These are phyloP conservation scores for Eidolon dupreanum DNA, from an alignment of 2,797 vertebrate species.

Conservation along the genomic window DNA sequence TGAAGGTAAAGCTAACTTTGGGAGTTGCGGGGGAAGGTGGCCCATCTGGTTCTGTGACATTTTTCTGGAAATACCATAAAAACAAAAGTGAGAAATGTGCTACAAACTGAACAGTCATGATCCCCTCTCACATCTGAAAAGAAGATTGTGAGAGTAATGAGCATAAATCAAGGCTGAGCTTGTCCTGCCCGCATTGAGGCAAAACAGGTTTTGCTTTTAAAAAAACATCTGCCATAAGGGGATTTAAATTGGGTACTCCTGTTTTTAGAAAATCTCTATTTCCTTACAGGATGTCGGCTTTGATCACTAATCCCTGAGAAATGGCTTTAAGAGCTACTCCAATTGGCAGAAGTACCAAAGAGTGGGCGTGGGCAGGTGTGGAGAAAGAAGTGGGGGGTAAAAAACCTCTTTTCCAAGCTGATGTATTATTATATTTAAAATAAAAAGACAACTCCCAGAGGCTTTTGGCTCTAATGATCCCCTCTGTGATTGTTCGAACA, in stretches of 20 bases:
- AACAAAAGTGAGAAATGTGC: slow-evolving; percentile 72
- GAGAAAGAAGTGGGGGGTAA: not conserved
- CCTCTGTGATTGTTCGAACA: slow-evolving; percentile 30
- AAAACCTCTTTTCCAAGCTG: slow-evolving; percentile 1
- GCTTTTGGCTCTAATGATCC: not conserved
- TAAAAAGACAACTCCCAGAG: slow-evolving; percentile 59
- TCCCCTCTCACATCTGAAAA: slow-evolving; percentile 57
- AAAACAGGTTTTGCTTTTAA: slow-evolving; percentile 74
- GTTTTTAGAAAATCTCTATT: slow-evolving; percentile 78
- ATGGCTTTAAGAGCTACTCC: slow-evolving; percentile 68
- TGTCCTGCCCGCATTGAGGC: slow-evolving; percentile 54
- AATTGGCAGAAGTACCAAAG: slow-evolving; percentile 53
- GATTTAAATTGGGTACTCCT: slow-evolving; percentile 75
- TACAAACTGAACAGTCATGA: slow-evolving; percentile 75
- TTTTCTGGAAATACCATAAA: slow-evolving; percentile 78
- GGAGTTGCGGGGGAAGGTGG: slow-evolving; percentile 71
- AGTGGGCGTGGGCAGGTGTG: slow-evolving; percentile 57
- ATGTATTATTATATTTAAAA: slow-evolving; percentile 63
- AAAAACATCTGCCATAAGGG: slow-evolving; percentile 75
- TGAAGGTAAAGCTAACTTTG: slow-evolving; percentile 77
- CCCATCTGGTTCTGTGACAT: slow-evolving; percentile 79
- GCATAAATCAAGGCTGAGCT: slow-evolving; percentile 67
- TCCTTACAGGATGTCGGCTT: slow-evolving; percentile 76
- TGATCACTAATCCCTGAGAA: slow-evolving; percentile 76
- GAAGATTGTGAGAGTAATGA: slow-evolving; percentile 70